Evolutionary conservation across 2,797 vertebrate species (phyloP).

Genomic region (Pantherophis vulpinus): DNA sequence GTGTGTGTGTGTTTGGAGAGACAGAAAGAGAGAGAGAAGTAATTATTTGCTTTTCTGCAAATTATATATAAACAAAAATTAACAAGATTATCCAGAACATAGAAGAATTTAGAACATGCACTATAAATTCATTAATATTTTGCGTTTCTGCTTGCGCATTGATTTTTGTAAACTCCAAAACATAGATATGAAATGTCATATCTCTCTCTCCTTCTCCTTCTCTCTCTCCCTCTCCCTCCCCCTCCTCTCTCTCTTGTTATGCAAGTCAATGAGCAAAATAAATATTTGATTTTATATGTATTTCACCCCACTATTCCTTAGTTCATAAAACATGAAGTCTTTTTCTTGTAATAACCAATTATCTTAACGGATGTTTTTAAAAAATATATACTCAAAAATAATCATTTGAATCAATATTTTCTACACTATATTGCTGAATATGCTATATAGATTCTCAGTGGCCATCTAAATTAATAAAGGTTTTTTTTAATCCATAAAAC

Average conservation of each 20-base stretch:
- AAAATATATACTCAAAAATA: neutral
- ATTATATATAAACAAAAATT: neutral
- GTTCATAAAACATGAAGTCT: neutral
- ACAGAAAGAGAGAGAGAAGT: too few relatives aligned
- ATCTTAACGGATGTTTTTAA: neutral
- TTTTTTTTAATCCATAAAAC: neutral
- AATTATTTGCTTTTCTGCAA: neutral
- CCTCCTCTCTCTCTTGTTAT: neutral
- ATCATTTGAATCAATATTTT: neutral
- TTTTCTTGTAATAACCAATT: neutral
- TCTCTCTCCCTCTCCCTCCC: neutral
- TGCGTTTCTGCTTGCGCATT: neutral
- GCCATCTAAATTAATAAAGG: neutral
- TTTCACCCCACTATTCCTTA: neutral
- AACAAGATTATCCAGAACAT: conserved; percentile 22
- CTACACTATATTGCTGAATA: neutral
- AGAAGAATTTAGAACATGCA: conserved; percentile 10
- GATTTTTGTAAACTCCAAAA: neutral
- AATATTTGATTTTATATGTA: neutral
- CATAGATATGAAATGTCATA: neutral
- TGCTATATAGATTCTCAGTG: neutral
- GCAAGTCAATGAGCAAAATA: neutral
- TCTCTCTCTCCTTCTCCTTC: neutral
- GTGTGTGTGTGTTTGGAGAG: neutral
- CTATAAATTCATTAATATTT: neutral